phyloP scores from a whole-genome alignment of 2,113 vertebrate species.

The Bambusicola thoracicus region DNA sequence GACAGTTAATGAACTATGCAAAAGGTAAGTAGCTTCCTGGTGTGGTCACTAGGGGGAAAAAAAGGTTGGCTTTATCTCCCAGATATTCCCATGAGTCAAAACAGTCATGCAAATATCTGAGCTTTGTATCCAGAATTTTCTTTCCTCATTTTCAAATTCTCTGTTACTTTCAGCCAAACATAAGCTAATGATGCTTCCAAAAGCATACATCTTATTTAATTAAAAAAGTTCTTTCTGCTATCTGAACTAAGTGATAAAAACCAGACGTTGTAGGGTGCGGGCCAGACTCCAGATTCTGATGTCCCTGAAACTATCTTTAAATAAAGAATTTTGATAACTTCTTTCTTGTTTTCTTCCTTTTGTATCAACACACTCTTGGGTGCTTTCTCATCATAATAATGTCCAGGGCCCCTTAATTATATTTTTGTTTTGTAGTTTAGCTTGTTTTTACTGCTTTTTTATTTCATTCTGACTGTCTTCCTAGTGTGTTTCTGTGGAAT shows the following conservation, averaged over 20 bases:
- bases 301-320: not conserved
- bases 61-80: not conserved
- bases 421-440: not conserved
- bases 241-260: slow-evolving; percentile 13
- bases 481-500: not conserved
- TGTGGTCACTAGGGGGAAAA: not conserved
- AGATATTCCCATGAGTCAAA: not conserved
- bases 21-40: not conserved
- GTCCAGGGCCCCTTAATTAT: not conserved
- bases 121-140: not conserved
- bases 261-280: not conserved
- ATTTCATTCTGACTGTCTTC: not conserved
- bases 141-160: slow-evolving; percentile 15
- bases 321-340: not conserved
- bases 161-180: not conserved
- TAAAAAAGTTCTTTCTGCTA: slow-evolving; percentile 11
- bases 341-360: not conserved
- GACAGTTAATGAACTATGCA: not conserved
- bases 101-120: not conserved
- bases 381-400: not conserved
- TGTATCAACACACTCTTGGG: not conserved
- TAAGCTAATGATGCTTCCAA: slow-evolving; percentile 3
- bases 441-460: not conserved
- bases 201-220: not conserved
- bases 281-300: not conserved